Evolutionary conservation across 2,888 invertebrate species (phyloP).

Genomic region (Erebia ligea): DNA sequence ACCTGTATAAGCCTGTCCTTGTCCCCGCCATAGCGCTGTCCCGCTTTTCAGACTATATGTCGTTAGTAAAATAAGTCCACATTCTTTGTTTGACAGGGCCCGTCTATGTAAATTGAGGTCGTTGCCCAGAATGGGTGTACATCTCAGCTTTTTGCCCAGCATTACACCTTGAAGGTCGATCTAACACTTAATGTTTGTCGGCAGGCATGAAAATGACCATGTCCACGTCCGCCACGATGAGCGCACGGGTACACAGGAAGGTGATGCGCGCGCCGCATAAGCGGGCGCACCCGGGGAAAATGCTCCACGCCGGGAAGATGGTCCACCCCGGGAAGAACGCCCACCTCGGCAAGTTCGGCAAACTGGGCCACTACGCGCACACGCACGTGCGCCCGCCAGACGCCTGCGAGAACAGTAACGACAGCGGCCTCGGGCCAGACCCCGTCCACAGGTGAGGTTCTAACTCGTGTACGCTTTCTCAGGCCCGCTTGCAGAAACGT

Average conservation of each 20-base stretch:
- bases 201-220: constrained; percentile 89
- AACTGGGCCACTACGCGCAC: constrained; percentile 70
- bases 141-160: too few relatives aligned
- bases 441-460: constrained; percentile 75
- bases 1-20: too few relatives aligned
- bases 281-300: constrained; percentile 78
- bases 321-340: constrained; percentile 63
- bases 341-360: constrained; percentile 71
- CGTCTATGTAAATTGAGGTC: too few relatives aligned
- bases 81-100: too few relatives aligned
- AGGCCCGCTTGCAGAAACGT: too few relatives aligned
- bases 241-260: constrained; percentile 86
- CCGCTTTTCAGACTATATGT: too few relatives aligned
- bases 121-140: too few relatives aligned
- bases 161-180: constrained; percentile 26
- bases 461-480: not conserved
- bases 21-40: too few relatives aligned
- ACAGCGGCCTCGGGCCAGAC: constrained; percentile 94
- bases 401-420: constrained; percentile 94
- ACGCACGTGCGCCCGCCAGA: constrained; percentile 79
- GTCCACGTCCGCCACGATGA: constrained; percentile 86
- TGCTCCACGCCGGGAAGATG: constrained; percentile 73
- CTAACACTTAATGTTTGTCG: constrained; percentile 62
- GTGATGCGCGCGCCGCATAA: constrained; percentile 87
- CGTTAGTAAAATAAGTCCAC: too few relatives aligned